Base-by-base conservation (phyloP, 2,113 vertebrate genomes). In the Nerophis lumbriciformis region DNA sequence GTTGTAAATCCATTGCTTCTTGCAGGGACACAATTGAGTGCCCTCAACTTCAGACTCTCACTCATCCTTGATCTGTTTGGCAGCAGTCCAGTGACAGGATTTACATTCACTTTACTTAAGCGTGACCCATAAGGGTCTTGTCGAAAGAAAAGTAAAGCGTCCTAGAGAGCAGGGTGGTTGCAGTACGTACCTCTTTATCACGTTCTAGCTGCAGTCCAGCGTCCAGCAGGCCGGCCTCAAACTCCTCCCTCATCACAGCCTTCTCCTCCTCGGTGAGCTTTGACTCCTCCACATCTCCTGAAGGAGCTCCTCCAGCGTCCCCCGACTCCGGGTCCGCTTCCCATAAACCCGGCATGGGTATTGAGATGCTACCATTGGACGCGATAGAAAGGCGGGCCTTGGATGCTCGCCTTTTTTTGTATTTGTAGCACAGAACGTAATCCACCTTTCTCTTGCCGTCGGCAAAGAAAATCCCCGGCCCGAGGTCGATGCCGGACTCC, bases 361-460 rank as follows among this genome's bases (percentile, higher is more conserved):
- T 58, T 1, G 79, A 78, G 53, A 89, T 60, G 60, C 85, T 88
- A 48, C 94, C 94, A 0, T 98, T 97, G 1, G 84, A 94, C 49
- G 90, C 10, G 4, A 92, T 47, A 49, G 88, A 90, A n/a, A 83
- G 71, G 15, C 85, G 69, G 2, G 36, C 0, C 79, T 61, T 66
- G n/a, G 85, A 37, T 0, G 60, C 42, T 0, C 64, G 81, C n/a
- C 92, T 92, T 55, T 94, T 93, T 63, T 93, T 93, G 77, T 90
- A 94, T 85, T 97, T 94, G 78, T 97, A 98, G 35, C 88, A 93
- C 1, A 99, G 85, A 38, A 99, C 89, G 0, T 98, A 99, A 79
- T 99, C 97, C 0, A 98, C 95, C 85, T 95, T 98, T 69, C 93
- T 93, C 76, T 87, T 91, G 69, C 90, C 94, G 77, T 98, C 94